Conservation (phyloP, 2,888 invertebrate species). For the Taenaris catops region DNA sequence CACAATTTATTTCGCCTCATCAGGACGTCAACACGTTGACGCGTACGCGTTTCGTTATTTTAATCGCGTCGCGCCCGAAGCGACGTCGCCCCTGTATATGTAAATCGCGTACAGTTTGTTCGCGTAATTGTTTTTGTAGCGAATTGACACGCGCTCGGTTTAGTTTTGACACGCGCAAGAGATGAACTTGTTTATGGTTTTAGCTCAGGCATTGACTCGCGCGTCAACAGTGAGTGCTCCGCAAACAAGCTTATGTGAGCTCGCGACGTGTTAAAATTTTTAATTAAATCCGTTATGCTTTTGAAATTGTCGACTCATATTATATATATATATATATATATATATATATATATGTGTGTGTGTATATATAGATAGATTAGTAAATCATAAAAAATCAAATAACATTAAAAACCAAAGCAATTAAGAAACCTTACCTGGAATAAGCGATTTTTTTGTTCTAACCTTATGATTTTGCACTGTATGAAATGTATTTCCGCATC, state of each 20-base stretch:
- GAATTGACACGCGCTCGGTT: slow-evolving; percentile 50
- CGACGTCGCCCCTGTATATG: slow-evolving; percentile 40
- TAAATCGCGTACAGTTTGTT: slow-evolving; percentile 55
- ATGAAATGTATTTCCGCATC: too few species aligned
- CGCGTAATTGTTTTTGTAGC: slow-evolving; percentile 67
- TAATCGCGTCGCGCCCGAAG: slow-evolving; percentile 45
- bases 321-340: too few species aligned
- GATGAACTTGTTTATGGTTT: slow-evolving; percentile 25
- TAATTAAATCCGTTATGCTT: too few species aligned
- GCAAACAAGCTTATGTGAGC: slow-evolving; percentile 24
- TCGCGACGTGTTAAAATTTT: slow-evolving; percentile 36
- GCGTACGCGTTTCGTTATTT: slow-evolving; percentile 69
- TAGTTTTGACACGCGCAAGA: slow-evolving; percentile 38
- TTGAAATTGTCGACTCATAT: too few species aligned
- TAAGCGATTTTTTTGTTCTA: too few species aligned
- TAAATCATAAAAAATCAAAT: too few species aligned
- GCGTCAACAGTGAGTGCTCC: slow-evolving; percentile 2
- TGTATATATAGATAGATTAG: too few species aligned
- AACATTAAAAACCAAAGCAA: too few species aligned
- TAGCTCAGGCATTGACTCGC: slow-evolving; percentile 5
- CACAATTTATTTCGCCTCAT: slow-evolving; percentile 72
- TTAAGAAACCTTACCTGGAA: too few species aligned
- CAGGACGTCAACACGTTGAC: slow-evolving; percentile 77
- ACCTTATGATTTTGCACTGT: too few species aligned
- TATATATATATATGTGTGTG: too few species aligned